Base-by-base conservation (phyloP, 2,797 vertebrate genomes). In the Tamandua tetradactyla region DNA sequence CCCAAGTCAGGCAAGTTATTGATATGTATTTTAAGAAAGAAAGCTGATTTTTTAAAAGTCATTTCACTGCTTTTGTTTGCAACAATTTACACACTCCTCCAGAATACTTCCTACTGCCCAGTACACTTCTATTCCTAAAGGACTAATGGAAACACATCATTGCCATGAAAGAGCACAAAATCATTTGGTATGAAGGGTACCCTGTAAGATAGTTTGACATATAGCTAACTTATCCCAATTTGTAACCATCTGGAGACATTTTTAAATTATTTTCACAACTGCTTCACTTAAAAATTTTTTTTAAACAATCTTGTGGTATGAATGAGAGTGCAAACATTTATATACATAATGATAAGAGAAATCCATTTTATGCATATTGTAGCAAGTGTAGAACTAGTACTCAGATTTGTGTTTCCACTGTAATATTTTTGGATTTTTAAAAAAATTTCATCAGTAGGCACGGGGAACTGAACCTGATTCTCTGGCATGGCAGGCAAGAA, bases 241-340 rank as follows among this genome's bases (percentile, higher is more conserved):
- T 52, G 13, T 35, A 49, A 1, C 76, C 25, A 30, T 30, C 2
- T 17, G 2, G 69, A 1, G 62, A 7, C 5, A 35, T 17, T 30
- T 32, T 76, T 35, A 66, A 25, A 25, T 13, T 13, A 10, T 9
- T 49, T 49, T 49, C 59, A 42, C 59, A n/a, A 0, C 2, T 5
- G 59, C 61, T 59, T 12, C 0, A 27, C 1, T 3, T n/a, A 78
- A 42, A 12, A 37, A 15, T 17, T 49, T 18, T 47, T 17, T 49
- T 18, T 47, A 78, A 4, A 12, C 42, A 79, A 6, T n/a, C 6
- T 35, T 52, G 22, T 3, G 7, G 13, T 6, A 5, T 27, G 22
- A 32, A 10, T 30, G 3, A 27, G 11, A 0, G 25, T 27, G 0
- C 0, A 25, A 30, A 9, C 35, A 40, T 37, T 17, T 64, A 6